phyloP scores from a whole-genome alignment of 2,888 invertebrate species.

The Pachycephus smyrnensis region DNA sequence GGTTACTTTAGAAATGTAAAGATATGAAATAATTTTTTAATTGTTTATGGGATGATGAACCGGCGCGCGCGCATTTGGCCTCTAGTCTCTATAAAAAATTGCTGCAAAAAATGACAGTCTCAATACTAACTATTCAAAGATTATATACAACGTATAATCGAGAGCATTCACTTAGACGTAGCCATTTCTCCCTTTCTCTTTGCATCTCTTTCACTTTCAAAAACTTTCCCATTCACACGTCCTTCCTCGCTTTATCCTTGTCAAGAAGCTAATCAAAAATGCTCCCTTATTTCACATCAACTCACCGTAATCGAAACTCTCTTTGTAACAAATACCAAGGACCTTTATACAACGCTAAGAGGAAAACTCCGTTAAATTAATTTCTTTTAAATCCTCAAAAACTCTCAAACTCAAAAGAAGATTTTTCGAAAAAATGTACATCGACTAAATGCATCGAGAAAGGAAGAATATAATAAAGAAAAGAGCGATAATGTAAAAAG shows the following conservation, averaged over 20 bases:
- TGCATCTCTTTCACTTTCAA: background rate
- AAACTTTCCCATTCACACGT: background rate
- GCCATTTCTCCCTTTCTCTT: background rate
- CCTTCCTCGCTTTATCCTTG: background rate
- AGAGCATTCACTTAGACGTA: background rate
- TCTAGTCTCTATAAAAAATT: background rate
- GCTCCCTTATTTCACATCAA: background rate
- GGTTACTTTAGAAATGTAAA: no score
- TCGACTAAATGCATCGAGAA: no score
- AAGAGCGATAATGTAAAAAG: background rate
- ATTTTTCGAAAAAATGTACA: background rate
- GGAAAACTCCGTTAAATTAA: background rate
- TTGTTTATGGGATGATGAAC: no score
- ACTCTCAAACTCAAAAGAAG: background rate
- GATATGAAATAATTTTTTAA: no score
- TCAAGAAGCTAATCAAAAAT: background rate
- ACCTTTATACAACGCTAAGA: background rate
- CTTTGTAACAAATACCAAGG: background rate
- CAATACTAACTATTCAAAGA: background rate
- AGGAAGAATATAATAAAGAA: background rate
- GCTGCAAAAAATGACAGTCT: background rate
- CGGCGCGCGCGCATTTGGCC: no score
- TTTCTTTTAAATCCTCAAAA: no score
- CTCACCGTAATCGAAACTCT: background rate
- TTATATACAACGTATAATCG: background rate